Base-by-base conservation (phyloP, 2,113 vertebrate species). In the Lophius piscatorius region DNA sequence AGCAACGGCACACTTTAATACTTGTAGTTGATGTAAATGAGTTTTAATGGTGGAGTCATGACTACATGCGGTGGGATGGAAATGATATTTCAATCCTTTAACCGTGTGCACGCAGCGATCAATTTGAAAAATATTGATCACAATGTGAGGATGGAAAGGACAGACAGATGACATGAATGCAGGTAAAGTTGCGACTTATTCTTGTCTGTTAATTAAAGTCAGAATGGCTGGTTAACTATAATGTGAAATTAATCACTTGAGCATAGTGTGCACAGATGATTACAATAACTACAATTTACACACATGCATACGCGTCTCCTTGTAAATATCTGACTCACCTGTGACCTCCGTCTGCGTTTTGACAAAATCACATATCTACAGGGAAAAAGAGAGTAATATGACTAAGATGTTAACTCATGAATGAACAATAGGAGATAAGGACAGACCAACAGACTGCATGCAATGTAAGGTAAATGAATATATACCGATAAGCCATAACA, bases 281-380 rank as follows among this genome's bases (percentile, higher is more conserved):
- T n/a, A n/a, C n/a, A n/a, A n/a, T n/a, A n/a, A n/a, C n/a, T n/a
- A n/a, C n/a, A n/a, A n/a, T n/a, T n/a, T n/a, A n/a, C n/a, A n/a
- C n/a, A n/a, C n/a, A n/a, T n/a, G n/a, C n/a, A n/a, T n/a, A n/a
- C n/a, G n/a, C n/a, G n/a, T n/a, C n/a, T n/a, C n/a, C n/a, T n/a
- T n/a, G n/a, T n/a, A n/a, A n/a, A n/a, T n/a, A n/a, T n/a, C n/a
- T n/a, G n/a, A 76, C 87, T 87, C 77, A 90, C 86, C 84, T 85
- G 51, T 61, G 47, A 59, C 11, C 33, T 31, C 41, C 20, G 21
- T 45, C 44, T 50, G 39, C 28, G 54, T 56, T 71, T 38, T 60
- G 68, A 69, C 51, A 67, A 42, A 62, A 65, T 61, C 63, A 81
- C 57, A 63, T 52, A 79, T 77, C 91, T 92, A 66, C 61, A 52